phyloP scores from a whole-genome alignment of 2,888 invertebrate genomes.

The Synergus umbraculus region DNA sequence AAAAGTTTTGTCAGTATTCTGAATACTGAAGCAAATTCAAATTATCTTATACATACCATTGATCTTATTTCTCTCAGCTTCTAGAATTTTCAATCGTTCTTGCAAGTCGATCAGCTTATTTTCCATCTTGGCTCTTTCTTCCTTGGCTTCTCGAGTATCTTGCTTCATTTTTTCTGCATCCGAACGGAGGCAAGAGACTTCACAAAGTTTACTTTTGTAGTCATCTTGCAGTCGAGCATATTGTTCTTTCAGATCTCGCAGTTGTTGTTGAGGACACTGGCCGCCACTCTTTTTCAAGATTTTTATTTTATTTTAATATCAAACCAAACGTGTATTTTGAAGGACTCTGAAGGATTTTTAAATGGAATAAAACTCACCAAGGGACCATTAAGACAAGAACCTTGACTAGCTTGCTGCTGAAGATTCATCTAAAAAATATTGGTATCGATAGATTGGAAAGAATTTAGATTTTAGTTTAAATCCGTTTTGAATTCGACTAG shows the following conservation, averaged over 20 bases:
- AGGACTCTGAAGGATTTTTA: background rate
- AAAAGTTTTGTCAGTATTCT: background rate
- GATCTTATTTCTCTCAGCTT: slow-evolving; percentile 74
- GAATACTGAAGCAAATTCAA: background rate
- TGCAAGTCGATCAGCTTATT: slow-evolving; percentile 81
- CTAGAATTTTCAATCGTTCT: slow-evolving; percentile 77
- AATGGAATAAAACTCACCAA: slow-evolving; percentile 59
- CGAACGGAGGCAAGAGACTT: slow-evolving; percentile 80
- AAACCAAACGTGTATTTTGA: background rate
- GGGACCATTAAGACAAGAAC: slow-evolving; percentile 66
- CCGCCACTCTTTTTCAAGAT: slow-evolving; percentile 61
- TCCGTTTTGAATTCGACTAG: background rate
- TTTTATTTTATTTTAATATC: slow-evolving; percentile 43
- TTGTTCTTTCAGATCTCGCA: slow-evolving; percentile 78
- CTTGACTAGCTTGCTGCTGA: slow-evolving; percentile 45
- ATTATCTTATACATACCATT: slow-evolving; percentile 54
- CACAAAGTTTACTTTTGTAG: slow-evolving; percentile 84
- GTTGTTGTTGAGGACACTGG: slow-evolving; percentile 78
- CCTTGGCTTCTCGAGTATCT: slow-evolving; percentile 75
- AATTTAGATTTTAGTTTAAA: background rate
- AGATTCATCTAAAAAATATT: slow-evolving; percentile 51
- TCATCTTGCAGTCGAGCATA: slow-evolving; percentile 83
- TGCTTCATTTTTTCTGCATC: slow-evolving; percentile 79
- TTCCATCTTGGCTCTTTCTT: slow-evolving; percentile 80
- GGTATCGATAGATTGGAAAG: background rate